Conservation (phyloP, 2,888 invertebrate genomes). For the Flabesymbios commensalis region DNA sequence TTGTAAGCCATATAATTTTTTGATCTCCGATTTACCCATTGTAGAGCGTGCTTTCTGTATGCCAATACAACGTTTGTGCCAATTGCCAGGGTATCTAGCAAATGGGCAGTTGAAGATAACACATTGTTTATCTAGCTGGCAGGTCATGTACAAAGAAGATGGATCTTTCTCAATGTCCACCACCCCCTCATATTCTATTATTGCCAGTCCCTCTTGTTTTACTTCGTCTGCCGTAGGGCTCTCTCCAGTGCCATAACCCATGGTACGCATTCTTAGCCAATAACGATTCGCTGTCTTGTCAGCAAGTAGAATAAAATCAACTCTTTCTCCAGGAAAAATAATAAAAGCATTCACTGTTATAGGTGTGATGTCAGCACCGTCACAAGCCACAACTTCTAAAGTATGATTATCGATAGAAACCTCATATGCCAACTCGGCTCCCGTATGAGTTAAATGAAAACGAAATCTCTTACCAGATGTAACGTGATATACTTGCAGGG, state of each 20-base stretch:
- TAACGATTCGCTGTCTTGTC: slow-evolving; percentile 37
- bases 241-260: slow-evolving; percentile 19
- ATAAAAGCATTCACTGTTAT: slow-evolving; percentile 10
- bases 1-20: not conserved
- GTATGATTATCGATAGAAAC: slow-evolving; percentile 43
- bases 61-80: not conserved
- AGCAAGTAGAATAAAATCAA: slow-evolving; percentile 43
- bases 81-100: not conserved
- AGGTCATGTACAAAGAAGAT: not conserved
- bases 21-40: not conserved
- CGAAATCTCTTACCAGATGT: slow-evolving; percentile 19
- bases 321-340: slow-evolving; percentile 39
- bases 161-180: not conserved
- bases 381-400: slow-evolving; percentile 39
- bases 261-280: slow-evolving; percentile 43
- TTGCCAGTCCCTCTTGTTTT: slow-evolving; percentile 1
- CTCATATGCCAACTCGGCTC: slow-evolving; percentile 35
- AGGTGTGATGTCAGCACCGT: slow-evolving; percentile 42
- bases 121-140: not conserved
- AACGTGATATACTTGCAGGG: slow-evolving; percentile 9
- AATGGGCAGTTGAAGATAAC: slow-evolving; percentile 12
- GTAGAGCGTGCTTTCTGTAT: not conserved
- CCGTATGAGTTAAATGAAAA: slow-evolving; percentile 43
- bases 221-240: not conserved
- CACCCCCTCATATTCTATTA: slow-evolving; percentile 7